These are phyloP conservation scores for Morelia viridis DNA, from an alignment of 2,797 vertebrate genomes.

Conservation along the genomic window DNA sequence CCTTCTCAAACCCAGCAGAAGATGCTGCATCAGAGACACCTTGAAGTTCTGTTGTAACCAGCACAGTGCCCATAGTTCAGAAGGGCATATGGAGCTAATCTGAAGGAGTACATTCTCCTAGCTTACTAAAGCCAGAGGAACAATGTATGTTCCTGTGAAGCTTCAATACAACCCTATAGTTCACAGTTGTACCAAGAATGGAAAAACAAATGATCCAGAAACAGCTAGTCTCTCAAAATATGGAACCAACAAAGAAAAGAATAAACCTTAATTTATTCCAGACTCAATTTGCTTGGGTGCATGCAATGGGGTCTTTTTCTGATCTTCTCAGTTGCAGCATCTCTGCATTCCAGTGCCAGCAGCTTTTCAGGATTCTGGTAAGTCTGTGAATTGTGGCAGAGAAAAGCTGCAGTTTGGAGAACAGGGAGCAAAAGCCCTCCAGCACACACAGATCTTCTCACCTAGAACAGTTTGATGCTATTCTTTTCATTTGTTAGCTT, in stretches of 20 bases:
- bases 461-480: not conserved
- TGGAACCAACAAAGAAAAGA: not conserved
- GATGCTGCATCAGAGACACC: conserved; percentile 32
- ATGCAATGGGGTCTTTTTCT: not conserved
- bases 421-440: not conserved
- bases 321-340: not conserved
- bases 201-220: conserved; percentile 22
- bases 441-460: not conserved
- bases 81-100: not conserved
- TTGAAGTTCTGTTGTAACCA: conserved; percentile 9
- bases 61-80: not conserved
- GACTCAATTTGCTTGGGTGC: not conserved
- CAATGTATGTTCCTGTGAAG: not conserved
- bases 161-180: not conserved
- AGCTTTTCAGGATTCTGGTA: not conserved
- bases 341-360: not conserved
- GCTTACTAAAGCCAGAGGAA: not conserved
- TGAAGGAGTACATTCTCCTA: not conserved
- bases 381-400: not conserved
- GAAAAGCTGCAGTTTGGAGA: not conserved
- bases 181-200: conserved; percentile 19
- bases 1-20: conserved; percentile 25
- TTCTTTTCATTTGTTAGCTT: not conserved
- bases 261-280: not conserved
- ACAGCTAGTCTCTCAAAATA: not conserved